Conservation (phyloP, 2,113 vertebrate species). For the Pan troglodytes region NHGRI_mPanTro3-v2.1_pri NC_072402.2:85091501-85092000, state of each 20-base stretch:
- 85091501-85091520: neutral
- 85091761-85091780: neutral
- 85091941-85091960: neutral
- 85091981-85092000: neutral
- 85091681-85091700: neutral
- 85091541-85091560: neutral
- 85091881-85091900: neutral
- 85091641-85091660: neutral
- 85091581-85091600: neutral
- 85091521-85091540: neutral
- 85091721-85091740: neutral
- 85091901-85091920: neutral
- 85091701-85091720: neutral
- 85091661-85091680: neutral
- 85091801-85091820: neutral
- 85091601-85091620: neutral
- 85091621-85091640: neutral
- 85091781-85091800: neutral
- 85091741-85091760: neutral
- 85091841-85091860: neutral
- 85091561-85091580: neutral
- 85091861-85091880: neutral
- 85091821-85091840: neutral
- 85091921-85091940: neutral
- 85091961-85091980: neutral